phyloP scores from a whole-genome alignment of 1,140 invertebrate genomes.

The Drosophila mayri region DNA sequence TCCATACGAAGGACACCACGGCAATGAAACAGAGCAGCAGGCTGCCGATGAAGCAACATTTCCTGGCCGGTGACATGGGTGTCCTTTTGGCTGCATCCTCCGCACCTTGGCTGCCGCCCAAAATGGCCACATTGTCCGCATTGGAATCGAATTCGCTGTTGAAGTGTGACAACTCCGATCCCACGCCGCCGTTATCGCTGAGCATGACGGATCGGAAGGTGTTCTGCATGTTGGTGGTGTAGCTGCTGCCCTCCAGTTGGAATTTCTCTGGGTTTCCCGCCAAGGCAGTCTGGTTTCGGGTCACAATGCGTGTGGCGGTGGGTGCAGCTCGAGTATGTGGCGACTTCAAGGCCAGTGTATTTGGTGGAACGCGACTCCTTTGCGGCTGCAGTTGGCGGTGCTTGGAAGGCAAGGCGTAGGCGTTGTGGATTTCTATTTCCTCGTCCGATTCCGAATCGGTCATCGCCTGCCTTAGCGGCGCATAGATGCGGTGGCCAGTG shows the following conservation, averaged over 20 bases:
- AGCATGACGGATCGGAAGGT: slow-evolving; percentile 86
- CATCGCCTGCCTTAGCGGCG: slow-evolving; percentile 89
- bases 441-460: slow-evolving; percentile 91
- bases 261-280: slow-evolving; percentile 42
- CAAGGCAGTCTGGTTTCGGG: slow-evolving; percentile 2
- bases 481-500: slow-evolving; percentile 86
- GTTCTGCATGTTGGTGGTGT: slow-evolving; percentile 79
- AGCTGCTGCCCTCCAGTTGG: slow-evolving; percentile 63
- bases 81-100: slow-evolving; percentile 64
- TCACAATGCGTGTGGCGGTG: slow-evolving; percentile 52
- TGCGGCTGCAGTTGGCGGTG: slow-evolving; percentile 77
- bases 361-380: slow-evolving; percentile 69
- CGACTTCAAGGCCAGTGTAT: slow-evolving; percentile 61
- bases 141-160: slow-evolving; percentile 77
- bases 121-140: slow-evolving; percentile 81
- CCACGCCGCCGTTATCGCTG: slow-evolving; percentile 85
- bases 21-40: slow-evolving; percentile 90
- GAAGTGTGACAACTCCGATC: slow-evolving; percentile 75
- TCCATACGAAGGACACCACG: slow-evolving; percentile 90
- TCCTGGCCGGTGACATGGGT: slow-evolving; percentile 88
- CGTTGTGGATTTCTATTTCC: slow-evolving; percentile 88
- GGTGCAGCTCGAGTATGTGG: slow-evolving; percentile 54
- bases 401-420: slow-evolving; percentile 33
- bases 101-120: slow-evolving; percentile 46
- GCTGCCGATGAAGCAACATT: slow-evolving; percentile 88